phyloP scores from a whole-genome alignment of 2,797 vertebrate genomes.

The Sebastes hubbsi region DNA sequence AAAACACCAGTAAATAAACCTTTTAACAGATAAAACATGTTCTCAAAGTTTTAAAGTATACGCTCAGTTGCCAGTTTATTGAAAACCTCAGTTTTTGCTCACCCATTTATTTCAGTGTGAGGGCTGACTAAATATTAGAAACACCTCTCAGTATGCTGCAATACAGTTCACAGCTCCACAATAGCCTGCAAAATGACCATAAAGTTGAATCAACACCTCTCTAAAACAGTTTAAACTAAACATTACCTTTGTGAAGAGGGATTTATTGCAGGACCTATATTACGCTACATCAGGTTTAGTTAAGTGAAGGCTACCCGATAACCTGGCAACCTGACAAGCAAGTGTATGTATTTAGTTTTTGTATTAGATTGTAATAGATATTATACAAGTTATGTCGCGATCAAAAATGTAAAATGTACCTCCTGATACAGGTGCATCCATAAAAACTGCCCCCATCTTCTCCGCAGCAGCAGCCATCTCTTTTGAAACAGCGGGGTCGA shows the following conservation, averaged over 20 bases:
- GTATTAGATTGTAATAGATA: background rate
- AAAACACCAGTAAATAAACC: background rate
- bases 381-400: background rate
- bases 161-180: background rate
- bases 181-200: background rate
- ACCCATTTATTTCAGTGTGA: background rate
- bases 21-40: background rate
- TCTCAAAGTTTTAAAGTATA: background rate
- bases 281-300: background rate
- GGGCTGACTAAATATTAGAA: background rate
- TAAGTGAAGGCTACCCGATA: background rate
- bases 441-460: slow-evolving; percentile 97
- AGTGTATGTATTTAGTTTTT: background rate
- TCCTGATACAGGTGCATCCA: slow-evolving; percentile 99
- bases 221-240: background rate
- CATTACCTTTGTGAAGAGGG: background rate
- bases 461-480: slow-evolving; percentile 93
- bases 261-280: background rate
- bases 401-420: slow-evolving; percentile 79
- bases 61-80: background rate
- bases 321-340: background rate
- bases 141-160: background rate
- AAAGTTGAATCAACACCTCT: background rate
- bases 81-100: background rate
- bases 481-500: slow-evolving; percentile 95